Percentiles rank a stretch among this genome's conserved stretches.
phyloP scores from a whole-genome alignment of 2,797 vertebrate genomes.

The Enteromius mattozi region DNA sequence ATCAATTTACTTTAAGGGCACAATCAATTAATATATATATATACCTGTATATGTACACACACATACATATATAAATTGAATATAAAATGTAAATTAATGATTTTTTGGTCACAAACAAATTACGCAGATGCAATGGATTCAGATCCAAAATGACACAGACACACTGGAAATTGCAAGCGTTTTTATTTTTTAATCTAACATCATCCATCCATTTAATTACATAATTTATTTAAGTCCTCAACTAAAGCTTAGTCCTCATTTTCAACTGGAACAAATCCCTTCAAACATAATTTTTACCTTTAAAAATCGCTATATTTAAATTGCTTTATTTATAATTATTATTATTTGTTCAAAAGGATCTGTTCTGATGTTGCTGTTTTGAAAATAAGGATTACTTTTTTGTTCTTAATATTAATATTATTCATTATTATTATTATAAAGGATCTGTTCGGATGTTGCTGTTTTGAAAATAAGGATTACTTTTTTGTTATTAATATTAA shows the following conservation, averaged over 20 bases:
- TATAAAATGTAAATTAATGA: not conserved
- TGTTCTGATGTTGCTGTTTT: not conserved
- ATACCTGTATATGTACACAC: too few relatives aligned
- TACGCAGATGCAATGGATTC: not conserved
- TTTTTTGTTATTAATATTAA: not conserved
- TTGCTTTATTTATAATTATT: too few relatives aligned
- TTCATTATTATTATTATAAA: not conserved
- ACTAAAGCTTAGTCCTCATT: not conserved
- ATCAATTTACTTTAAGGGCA: too few relatives aligned
- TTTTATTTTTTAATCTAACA: conserved; percentile 3
- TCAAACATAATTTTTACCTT: not conserved
- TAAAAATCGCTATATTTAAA: not conserved
- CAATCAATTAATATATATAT: too few relatives aligned
- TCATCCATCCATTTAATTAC: not conserved
- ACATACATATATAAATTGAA: too few relatives aligned
- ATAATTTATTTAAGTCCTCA: not conserved
- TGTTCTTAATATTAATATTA: not conserved
- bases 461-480: not conserved
- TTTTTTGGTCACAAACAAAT: not conserved
- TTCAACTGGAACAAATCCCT: not conserved
- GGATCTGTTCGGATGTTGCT: not conserved
- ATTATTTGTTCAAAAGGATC: not conserved
- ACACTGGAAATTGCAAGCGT: not conserved
- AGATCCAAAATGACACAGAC: conserved; percentile 1
- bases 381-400: not conserved